Percentiles rank a stretch among this genome's conserved stretches.
phyloP scores from a whole-genome alignment of 2,888 invertebrate species.

The Trachelus troglodyta region DNA sequence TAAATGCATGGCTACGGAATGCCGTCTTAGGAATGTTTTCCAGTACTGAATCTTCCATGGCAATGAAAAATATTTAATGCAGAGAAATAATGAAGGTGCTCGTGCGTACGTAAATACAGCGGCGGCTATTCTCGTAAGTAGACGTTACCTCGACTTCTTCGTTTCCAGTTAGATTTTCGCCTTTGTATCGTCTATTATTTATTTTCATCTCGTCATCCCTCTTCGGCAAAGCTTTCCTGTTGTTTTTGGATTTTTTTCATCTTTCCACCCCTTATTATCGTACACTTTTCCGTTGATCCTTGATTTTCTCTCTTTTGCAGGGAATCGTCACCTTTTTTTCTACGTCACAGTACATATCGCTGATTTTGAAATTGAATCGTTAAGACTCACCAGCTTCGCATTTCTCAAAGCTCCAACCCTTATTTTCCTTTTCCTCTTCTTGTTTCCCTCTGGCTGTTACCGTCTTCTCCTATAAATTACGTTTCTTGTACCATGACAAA shows the following conservation, averaged over 20 bases:
- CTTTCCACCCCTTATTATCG: not conserved
- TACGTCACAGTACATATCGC: not conserved
- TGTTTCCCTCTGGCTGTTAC: not conserved
- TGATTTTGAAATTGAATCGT: not conserved
- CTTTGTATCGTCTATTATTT: not conserved
- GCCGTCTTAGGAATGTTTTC: not conserved
- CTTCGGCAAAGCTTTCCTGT: not conserved
- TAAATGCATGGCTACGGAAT: conserved; percentile 5
- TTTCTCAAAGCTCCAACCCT: not conserved
- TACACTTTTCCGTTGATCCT: not conserved
- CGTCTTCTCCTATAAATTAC: not conserved
- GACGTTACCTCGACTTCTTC: not conserved
- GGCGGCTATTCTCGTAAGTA: not conserved
- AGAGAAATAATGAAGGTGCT: not conserved
- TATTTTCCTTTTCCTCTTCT: not conserved
- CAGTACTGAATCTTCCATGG: not conserved
- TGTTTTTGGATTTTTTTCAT: not conserved
- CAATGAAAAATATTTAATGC: not conserved
- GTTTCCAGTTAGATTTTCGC: not conserved
- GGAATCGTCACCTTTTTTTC: not conserved
- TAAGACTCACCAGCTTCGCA: not conserved
- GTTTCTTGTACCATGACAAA: not conserved
- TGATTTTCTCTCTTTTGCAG: not conserved
- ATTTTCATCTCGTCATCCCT: not conserved
- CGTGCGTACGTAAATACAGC: not conserved